Conservation (phyloP, 2,888 invertebrate species). For the Erebia aethiops region DNA sequence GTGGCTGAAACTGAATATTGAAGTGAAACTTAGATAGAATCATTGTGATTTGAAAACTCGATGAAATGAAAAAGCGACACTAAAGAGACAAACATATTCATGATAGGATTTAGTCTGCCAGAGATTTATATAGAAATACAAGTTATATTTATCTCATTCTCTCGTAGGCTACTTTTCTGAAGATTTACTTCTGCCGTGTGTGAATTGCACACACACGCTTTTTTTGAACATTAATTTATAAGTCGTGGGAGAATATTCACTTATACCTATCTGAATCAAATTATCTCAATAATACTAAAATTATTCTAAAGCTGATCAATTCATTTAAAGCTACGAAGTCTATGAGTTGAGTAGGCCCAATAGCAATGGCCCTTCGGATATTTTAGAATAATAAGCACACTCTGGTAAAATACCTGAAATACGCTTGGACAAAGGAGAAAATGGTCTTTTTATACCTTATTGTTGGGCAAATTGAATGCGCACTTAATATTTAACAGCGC, state of each 20-base stretch:
- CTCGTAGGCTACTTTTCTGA: too few relatives aligned
- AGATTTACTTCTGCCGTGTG: too few relatives aligned
- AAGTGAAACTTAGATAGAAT: too few relatives aligned
- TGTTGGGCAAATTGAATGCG: conserved; percentile 5
- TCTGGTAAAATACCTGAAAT: background rate
- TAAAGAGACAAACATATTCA: too few relatives aligned
- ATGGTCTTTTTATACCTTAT: conserved; percentile 7
- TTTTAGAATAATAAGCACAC: background rate
- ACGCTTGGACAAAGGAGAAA: background rate
- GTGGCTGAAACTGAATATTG: background rate
- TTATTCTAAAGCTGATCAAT: background rate
- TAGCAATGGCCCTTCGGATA: background rate
- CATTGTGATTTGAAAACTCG: background rate
- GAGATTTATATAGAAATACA: too few relatives aligned
- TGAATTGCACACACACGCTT: too few relatives aligned
- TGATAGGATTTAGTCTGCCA: too few relatives aligned
- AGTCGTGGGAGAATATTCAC: background rate
- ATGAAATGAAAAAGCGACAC: too few relatives aligned
- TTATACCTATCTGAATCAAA: background rate
- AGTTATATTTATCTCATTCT: too few relatives aligned
- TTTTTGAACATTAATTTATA: background rate
- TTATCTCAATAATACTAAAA: background rate
- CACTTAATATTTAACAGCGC: conserved; percentile 8
- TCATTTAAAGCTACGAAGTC: too few relatives aligned
- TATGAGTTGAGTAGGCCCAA: too few relatives aligned